These are phyloP conservation scores for Calephelis perditalis DNA, from an alignment of 2,888 invertebrate genomes.

Conservation along the genomic window DNA sequence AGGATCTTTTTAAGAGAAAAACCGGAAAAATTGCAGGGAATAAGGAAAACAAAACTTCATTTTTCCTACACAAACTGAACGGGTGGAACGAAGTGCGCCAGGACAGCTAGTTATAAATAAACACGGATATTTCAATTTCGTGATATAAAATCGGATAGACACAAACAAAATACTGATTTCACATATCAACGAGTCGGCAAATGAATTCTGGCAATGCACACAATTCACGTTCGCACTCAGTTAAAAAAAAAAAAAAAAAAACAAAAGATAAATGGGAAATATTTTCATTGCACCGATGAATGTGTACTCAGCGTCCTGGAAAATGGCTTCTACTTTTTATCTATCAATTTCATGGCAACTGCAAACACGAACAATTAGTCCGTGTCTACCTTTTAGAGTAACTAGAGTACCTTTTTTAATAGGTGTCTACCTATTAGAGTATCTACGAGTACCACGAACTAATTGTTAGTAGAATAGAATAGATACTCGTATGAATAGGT, in stretches of 20 bases:
- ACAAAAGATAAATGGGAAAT: conserved; percentile 66
- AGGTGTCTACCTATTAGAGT: too few relatives aligned
- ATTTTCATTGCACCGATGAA: conserved; percentile 68
- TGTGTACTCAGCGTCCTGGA: conserved; percentile 58
- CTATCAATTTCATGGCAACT: not conserved
- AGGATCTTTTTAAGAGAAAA: too few relatives aligned
- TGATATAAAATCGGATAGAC: conserved; percentile 37
- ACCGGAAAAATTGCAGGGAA: too few relatives aligned
- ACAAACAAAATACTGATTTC: conserved; percentile 58
- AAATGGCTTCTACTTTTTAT: conserved; percentile 42
- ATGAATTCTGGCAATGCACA: conserved; percentile 61
- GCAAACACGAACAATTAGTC: not conserved
- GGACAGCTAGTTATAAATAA: too few relatives aligned
- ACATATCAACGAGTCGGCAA: conserved; percentile 55
- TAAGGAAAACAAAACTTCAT: too few relatives aligned
- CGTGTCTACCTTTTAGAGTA: too few relatives aligned
- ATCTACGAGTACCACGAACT: too few relatives aligned
- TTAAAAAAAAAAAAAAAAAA: conserved; percentile 59
- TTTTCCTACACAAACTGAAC: too few relatives aligned
- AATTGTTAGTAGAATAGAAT: too few relatives aligned
- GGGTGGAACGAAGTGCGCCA: too few relatives aligned
- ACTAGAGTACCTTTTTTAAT: too few relatives aligned
- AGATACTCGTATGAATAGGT: too few relatives aligned
- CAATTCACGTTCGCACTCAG: conserved; percentile 41
- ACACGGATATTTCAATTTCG: not conserved